Evolutionary conservation across 1,140 invertebrate genomes (phyloP), one percentile per base, ranked within the genome.

Genomic region (Sminthurides bifidus): DNA sequence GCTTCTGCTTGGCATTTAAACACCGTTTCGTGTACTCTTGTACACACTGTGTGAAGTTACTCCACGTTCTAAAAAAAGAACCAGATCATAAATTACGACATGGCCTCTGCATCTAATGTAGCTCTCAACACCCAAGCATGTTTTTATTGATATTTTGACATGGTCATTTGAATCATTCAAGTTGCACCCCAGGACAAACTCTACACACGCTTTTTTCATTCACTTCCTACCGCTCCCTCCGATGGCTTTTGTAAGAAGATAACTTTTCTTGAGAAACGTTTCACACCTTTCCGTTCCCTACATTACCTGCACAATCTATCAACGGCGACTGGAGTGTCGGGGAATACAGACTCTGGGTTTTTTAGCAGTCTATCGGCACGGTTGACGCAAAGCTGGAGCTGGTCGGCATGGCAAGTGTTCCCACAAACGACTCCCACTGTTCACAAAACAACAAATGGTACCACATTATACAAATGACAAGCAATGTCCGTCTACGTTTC

Each of bases 291-390:
- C 33, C n/a, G 10, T 35, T 35, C n/a, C n/a, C 33, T n/a, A 10
- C 10, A 35, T 43, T 21, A 64, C 62, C 54, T 56, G 56, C 62
- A 64, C 15, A 60, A 58, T 37, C 51, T 27, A 21, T 64, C 50
- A 1, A 64, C 55, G 15, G 58, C 14, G 19, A 5, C 41, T 24
- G 52, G 45, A 21, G 29, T 64, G 45, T 60, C 62, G 6, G 62
- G 62, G 23, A 60, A 60, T 15, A 64, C 55, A 26, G 60, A 41
- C 15, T 52, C 52, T 14, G 62, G 53, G 26, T 60, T 53, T 46
- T 56, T 58, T 14, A 61, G 46, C 3, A 60, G 37, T 19, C 58
- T 30, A 8, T 58, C 58, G 1, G 61, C 61, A 29, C 40, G 58
- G 15, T 24, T 30, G 3, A 55, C 59, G 38, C 61, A 63, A 52